A percentile compares a stretch with the other conserved stretches of the same genome.
phyloP scores from a whole-genome alignment of 23 tunicate species.

The Ascidia mentula region DNA sequence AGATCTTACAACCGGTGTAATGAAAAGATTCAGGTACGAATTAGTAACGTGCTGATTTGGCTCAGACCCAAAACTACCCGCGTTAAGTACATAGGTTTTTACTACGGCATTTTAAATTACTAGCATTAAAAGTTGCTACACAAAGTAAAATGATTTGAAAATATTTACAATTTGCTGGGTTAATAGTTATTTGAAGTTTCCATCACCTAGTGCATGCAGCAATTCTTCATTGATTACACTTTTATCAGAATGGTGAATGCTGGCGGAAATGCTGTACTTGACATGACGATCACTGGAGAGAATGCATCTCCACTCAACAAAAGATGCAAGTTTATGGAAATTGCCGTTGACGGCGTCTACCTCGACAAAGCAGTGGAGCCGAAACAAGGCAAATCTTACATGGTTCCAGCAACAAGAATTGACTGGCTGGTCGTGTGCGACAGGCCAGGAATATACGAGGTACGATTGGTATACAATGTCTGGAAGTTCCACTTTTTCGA shows the following conservation, averaged over 20 bases:
- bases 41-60: too few species aligned
- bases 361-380: conserved; percentile 28
- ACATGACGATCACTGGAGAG: conserved; percentile 30
- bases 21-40: conserved; percentile 88
- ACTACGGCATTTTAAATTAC: too few species aligned
- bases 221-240: too few species aligned
- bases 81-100: too few species aligned
- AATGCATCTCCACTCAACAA: background rate
- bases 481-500: too few species aligned
- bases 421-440: conserved; percentile 80
- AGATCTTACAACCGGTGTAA: conserved; percentile 40
- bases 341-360: conserved; percentile 75
- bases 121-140: background rate
- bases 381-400: conserved; percentile 31
- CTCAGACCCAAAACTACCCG: too few species aligned
- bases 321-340: conserved; percentile 55
- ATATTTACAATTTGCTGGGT: too few species aligned
- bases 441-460: conserved; percentile 55
- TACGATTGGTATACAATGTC: too few species aligned
- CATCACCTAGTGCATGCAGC: too few species aligned
- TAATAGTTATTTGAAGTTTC: too few species aligned
- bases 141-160: too few species aligned
- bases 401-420: conserved; percentile 52
- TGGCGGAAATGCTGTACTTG: conserved; percentile 62
- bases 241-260: conserved; percentile 71